Conservation (phyloP, 2,113 vertebrate species). For the Platichthys stellatus region DNA sequence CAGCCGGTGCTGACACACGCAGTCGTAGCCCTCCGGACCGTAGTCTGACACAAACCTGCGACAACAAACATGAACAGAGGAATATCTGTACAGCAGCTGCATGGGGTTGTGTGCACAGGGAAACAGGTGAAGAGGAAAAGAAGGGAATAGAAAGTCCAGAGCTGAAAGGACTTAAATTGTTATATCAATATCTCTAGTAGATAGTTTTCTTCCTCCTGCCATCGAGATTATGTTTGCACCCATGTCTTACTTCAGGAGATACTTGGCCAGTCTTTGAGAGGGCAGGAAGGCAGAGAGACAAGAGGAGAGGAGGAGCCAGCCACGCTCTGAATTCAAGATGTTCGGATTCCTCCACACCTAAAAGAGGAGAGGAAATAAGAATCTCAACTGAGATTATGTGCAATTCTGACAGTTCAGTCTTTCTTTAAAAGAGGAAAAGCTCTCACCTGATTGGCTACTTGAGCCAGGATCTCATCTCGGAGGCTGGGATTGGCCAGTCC, state of each 20-base stretch:
- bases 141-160: background rate
- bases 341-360: constrained; percentile 94
- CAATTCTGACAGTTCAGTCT: background rate
- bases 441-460: constrained; percentile 95
- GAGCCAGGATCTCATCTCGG: constrained; percentile 92
- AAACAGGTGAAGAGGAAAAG: background rate
- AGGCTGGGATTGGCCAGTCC: constrained; percentile 86
- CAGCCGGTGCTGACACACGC: constrained; percentile 93
- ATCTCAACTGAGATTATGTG: background rate
- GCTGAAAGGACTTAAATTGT: background rate
- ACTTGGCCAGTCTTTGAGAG: constrained; percentile 87
- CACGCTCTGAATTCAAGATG: constrained; percentile 89
- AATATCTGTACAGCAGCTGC: background rate
- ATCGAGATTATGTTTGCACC: background rate
- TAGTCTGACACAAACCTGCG: constrained; percentile 75
- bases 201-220: too few species aligned
- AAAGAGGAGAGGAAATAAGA: constrained; percentile 28
- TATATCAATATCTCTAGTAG: too few species aligned
- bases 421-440: background rate
- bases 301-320: constrained; percentile 92
- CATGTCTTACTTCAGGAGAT: constrained; percentile 91
- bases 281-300: constrained; percentile 92
- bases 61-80: background rate
- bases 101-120: background rate
- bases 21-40: constrained; percentile 87